Evolutionary conservation across 2,113 vertebrate genomes (phyloP).

Genomic region (Carassius auratus): DNA sequence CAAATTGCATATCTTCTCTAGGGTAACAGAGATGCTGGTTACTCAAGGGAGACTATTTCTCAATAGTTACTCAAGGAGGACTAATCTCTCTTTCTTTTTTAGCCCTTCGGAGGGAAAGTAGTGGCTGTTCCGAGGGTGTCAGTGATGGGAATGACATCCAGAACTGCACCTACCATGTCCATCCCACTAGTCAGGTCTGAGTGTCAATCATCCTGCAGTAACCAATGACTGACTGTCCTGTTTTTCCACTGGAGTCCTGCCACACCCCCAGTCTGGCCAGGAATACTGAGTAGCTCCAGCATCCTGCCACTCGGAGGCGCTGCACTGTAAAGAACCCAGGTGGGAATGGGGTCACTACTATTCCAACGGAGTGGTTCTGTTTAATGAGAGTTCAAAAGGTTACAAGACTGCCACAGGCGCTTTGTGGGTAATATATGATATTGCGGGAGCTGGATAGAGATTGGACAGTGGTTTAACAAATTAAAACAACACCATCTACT

Average conservation of each 20-base stretch:
- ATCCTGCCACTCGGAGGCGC: slow-evolving; percentile 75
- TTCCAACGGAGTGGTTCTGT: slow-evolving; percentile 60
- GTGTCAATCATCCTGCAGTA: slow-evolving; percentile 54
- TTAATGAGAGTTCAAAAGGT: slow-evolving; percentile 57
- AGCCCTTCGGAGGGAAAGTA: slow-evolving; percentile 70
- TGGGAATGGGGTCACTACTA: slow-evolving; percentile 65
- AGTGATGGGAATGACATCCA: slow-evolving; percentile 66
- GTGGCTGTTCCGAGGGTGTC: slow-evolving; percentile 68
- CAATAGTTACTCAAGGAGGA: not conserved
- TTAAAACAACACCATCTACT: slow-evolving; percentile 51
- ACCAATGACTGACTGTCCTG: slow-evolving; percentile 64
- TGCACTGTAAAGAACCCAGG: slow-evolving; percentile 68
- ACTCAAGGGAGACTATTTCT: too few relatives aligned
- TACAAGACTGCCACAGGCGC: slow-evolving; percentile 41
- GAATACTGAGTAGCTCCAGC: slow-evolving; percentile 74
- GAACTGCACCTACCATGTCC: slow-evolving; percentile 74
- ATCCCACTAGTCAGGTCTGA: slow-evolving; percentile 78
- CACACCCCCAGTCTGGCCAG: slow-evolving; percentile 72
- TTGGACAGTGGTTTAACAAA: slow-evolving; percentile 67
- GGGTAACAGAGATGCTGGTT: not conserved
- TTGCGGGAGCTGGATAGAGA: slow-evolving; percentile 64
- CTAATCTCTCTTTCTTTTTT: not conserved
- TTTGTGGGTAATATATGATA: slow-evolving; percentile 61
- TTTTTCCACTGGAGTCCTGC: slow-evolving; percentile 72
- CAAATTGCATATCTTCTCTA: not conserved